Evolutionary conservation across 2,797 vertebrate species (phyloP).

Genomic region (Acrossocheilus wenchowensis): DNA sequence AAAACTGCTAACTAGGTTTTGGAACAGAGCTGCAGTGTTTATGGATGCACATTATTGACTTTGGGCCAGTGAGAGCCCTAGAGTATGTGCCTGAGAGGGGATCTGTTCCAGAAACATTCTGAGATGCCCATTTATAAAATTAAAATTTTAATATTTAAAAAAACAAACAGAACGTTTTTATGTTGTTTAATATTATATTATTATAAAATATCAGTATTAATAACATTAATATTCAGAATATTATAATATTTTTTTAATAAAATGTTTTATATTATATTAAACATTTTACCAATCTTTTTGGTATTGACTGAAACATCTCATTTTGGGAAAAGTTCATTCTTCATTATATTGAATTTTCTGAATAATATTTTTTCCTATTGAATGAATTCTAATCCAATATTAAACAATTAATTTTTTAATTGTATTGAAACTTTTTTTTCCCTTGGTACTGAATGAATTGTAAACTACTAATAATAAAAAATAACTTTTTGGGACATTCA

Average conservation of each 20-base stretch:
- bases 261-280: background rate
- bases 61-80: background rate
- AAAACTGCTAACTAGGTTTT: conserved; percentile 10
- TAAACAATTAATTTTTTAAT: background rate
- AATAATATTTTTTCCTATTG: background rate
- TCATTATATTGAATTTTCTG: background rate
- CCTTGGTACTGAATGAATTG: background rate
- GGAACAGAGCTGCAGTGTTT: conserved; percentile 13
- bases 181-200: too few species aligned
- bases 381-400: background rate
- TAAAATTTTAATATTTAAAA: too few species aligned
- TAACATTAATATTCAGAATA: background rate
- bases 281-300: background rate
- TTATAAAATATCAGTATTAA: background rate
- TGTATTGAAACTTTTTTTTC: background rate
- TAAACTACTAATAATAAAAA: too few species aligned
- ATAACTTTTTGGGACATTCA: too few species aligned
- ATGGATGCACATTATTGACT: conserved; percentile 19
- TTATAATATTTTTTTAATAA: too few species aligned
- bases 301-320: background rate
- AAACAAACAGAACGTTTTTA: too few species aligned
- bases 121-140: background rate
- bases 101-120: background rate
- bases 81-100: background rate
- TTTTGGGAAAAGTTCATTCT: background rate